Evolutionary conservation across 1,140 invertebrate genomes (phyloP).

Genomic region (Elymnias hypermnestra): DNA sequence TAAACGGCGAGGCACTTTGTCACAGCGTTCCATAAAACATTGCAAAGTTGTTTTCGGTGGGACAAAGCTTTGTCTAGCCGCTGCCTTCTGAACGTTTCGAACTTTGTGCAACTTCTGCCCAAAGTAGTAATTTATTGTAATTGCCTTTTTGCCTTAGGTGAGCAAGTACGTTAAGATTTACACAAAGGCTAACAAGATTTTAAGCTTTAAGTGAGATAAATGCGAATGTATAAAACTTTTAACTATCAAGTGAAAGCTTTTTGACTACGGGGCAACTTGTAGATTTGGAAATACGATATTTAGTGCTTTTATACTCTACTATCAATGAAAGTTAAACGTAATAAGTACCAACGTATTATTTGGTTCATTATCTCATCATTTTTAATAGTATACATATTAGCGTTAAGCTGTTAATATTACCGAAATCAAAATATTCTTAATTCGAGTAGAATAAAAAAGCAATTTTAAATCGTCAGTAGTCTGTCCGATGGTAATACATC

Average conservation of each 20-base stretch:
- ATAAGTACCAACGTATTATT: too few relatives aligned
- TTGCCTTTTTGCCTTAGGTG: conserved; percentile 1
- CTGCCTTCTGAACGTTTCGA: background rate
- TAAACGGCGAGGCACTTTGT: conserved; percentile 19
- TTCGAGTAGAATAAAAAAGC: too few relatives aligned
- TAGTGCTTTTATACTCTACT: too few relatives aligned
- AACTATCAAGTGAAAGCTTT: background rate
- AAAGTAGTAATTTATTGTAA: conserved; percentile 5
- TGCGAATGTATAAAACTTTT: background rate
- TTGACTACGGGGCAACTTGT: too few relatives aligned
- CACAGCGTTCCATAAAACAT: conserved; percentile 18
- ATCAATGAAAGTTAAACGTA: too few relatives aligned
- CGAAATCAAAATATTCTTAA: too few relatives aligned
- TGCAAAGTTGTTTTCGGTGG: conserved; percentile 2
- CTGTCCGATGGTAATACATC: too few relatives aligned
- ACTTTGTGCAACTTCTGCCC: background rate
- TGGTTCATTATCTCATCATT: too few relatives aligned
- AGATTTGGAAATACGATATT: too few relatives aligned
- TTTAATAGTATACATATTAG: too few relatives aligned
- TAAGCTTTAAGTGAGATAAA: background rate
- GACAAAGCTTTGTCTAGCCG: conserved; percentile 2
- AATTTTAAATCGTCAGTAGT: too few relatives aligned
- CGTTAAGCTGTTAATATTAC: too few relatives aligned
- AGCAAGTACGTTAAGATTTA: background rate
- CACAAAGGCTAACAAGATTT: conserved; percentile 4